Evolutionary conservation across 2,113 vertebrate species (phyloP), one percentile per base, ranked within the genome.

Genomic region (Rostratula benghalensis): DNA sequence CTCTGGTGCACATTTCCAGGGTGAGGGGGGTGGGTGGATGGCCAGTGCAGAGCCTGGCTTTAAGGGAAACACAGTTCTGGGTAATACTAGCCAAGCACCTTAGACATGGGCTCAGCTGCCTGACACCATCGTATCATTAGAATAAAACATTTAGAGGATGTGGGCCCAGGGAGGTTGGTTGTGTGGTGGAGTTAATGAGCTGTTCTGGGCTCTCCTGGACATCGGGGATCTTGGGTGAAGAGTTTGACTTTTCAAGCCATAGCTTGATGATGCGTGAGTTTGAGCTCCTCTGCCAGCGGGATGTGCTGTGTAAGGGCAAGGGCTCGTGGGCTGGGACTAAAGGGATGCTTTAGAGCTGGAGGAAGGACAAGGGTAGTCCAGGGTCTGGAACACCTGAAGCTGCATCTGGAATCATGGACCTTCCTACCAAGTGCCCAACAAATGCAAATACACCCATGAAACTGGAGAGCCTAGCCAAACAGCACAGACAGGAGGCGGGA

Each of bases 71-170:
- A 11, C 39, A 79, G 39, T 92, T 87, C 93, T 91, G 89, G 41
- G 65, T 96, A 89, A 79, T 95, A 95, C 87, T 94, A 51, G 48
- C 43, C 89, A 93, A 95, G 89, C 89, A 95, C 57, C 77, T 94
- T 93, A 95, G 77, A 53, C 53, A 61, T 48, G 3, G 3, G 91
- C 87, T 97, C 69, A 94, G 69, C 91, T 94, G 87, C 64, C 89
- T 91, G 86, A 60, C 63, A 45, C 60, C 2, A 0, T 92, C 83
- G 81, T 94, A 81, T 84, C 76, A 94, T 94, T 89, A 92, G 90
- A 96, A 94, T 90, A 83, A 96, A 90, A 95, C 83, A 96, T 91
- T 84, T 48, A 56, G 91, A 31, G 92, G 87, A 84, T 5, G 6
- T 93, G 60, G 53, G 56, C n/a, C 19, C 27, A 20, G 46, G 39